phyloP scores from a whole-genome alignment of 2,888 invertebrate species.

The Iselma pallidipennis region DNA sequence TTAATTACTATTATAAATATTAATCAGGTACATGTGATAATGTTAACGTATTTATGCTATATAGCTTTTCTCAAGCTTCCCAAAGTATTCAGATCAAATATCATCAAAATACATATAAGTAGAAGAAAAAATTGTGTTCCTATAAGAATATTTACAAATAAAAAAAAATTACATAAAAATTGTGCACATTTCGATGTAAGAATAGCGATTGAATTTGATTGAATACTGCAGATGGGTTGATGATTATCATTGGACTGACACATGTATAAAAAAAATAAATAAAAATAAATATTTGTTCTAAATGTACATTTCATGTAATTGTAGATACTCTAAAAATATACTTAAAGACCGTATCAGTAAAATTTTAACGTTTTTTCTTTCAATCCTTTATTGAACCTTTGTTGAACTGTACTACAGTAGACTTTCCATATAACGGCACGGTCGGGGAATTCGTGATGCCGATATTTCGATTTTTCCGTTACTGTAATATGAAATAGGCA shows the following conservation, averaged over 20 bases:
- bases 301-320: constrained; percentile 49
- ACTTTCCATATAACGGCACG: too few relatives aligned
- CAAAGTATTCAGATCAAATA: constrained; percentile 18
- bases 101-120: constrained; percentile 7
- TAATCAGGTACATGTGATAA: constrained; percentile 20
- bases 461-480: too few relatives aligned
- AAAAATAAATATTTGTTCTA: constrained; percentile 38
- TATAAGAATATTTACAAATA: constrained; percentile 4
- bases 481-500: too few relatives aligned
- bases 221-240: constrained; percentile 18
- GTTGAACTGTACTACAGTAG: too few relatives aligned
- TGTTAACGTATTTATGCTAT: constrained; percentile 16
- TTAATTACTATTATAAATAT: constrained; percentile 11
- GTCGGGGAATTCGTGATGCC: too few relatives aligned
- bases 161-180: neutral
- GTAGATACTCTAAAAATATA: constrained; percentile 43
- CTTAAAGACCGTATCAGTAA: constrained; percentile 20
- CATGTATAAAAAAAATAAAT: constrained; percentile 35
- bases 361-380: neutral
- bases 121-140: constrained; percentile 23
- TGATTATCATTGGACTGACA: constrained; percentile 38
- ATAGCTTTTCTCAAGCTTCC: constrained; percentile 18
- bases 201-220: constrained; percentile 12
- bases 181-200: constrained; percentile 19
- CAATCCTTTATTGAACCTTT: neutral